Conservation (phyloP, 2,113 vertebrate species). For the Atlantisia rogersi region DNA sequence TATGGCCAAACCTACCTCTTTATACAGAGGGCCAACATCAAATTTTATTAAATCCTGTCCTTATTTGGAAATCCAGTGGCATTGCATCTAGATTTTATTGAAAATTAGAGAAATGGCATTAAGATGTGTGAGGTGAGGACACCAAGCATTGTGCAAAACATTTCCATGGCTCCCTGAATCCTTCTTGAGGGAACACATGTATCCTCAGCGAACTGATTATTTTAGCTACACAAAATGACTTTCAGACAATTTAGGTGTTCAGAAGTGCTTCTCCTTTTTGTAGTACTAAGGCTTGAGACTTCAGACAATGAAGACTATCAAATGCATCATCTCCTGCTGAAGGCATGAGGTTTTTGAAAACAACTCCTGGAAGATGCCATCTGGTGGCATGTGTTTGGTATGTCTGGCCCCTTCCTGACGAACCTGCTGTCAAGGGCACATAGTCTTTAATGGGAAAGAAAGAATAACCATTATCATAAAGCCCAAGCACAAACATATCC, state of each 20-base stretch:
- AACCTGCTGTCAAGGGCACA: background rate
- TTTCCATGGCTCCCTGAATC: background rate
- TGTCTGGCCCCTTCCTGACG: background rate
- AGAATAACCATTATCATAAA: background rate
- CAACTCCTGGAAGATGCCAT: constrained; percentile 47
- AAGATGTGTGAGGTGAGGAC: background rate
- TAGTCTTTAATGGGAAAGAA: background rate
- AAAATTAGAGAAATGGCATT: background rate
- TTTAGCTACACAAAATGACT: background rate
- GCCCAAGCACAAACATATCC: background rate
- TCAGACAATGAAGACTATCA: background rate
- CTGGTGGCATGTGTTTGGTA: constrained; percentile 4
- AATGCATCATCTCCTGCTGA: background rate
- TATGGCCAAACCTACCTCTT: background rate
- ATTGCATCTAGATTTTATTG: background rate
- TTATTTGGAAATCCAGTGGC: background rate
- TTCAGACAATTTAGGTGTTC: background rate
- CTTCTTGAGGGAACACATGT: background rate
- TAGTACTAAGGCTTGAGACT: background rate
- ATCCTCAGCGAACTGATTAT: background rate
- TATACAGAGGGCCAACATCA: background rate
- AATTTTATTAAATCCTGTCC: background rate
- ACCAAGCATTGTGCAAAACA: background rate
- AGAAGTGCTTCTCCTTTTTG: background rate
- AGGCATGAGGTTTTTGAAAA: background rate